Percentiles rank a stretch among this genome's conserved stretches.
These are phyloP conservation scores for Cyclargus thomasi DNA, from an alignment of 1,140 invertebrate species.

Conservation along the genomic window DNA sequence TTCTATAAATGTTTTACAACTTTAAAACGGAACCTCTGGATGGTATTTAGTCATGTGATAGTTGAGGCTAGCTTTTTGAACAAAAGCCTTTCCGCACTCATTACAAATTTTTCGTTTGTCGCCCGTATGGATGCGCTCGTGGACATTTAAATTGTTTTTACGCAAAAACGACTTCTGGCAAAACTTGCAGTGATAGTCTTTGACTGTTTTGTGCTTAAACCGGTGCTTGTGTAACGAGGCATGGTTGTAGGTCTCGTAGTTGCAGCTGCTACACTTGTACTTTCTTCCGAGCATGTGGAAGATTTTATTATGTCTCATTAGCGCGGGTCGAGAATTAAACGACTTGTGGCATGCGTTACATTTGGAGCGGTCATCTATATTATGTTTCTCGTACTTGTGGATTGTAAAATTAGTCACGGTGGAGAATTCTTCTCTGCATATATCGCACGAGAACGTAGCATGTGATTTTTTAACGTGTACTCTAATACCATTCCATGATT, in stretches of 20 bases:
- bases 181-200: constrained; percentile 56
- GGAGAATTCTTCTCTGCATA: constrained; percentile 48
- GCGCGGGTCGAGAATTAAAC: constrained; percentile 48
- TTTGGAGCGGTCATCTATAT: constrained; percentile 51
- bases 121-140: constrained; percentile 85
- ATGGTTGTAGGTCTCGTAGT: constrained; percentile 57
- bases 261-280: constrained; percentile 51
- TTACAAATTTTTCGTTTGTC: constrained; percentile 86
- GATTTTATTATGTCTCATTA: constrained; percentile 51
- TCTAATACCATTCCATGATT: constrained; percentile 37
- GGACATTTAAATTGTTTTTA: constrained; percentile 76
- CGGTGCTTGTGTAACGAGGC: constrained; percentile 59
- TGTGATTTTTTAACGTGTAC: constrained; percentile 53
- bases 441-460: constrained; percentile 48
- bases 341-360: constrained; percentile 54
- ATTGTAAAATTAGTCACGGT: constrained; percentile 43
- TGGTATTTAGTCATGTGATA: constrained; percentile 65
- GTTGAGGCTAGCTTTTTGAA: constrained; percentile 75
- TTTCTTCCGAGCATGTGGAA: constrained; percentile 60
- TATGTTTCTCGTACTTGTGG: constrained; percentile 51
- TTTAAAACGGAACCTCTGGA: constrained; percentile 50
- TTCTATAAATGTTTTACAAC: too few species aligned
- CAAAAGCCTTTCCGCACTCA: constrained; percentile 86
- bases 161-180: constrained; percentile 60
- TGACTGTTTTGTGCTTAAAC: constrained; percentile 57